Base-by-base conservation (phyloP, 2,888 invertebrate genomes). In the Loripinus fragilis region DNA sequence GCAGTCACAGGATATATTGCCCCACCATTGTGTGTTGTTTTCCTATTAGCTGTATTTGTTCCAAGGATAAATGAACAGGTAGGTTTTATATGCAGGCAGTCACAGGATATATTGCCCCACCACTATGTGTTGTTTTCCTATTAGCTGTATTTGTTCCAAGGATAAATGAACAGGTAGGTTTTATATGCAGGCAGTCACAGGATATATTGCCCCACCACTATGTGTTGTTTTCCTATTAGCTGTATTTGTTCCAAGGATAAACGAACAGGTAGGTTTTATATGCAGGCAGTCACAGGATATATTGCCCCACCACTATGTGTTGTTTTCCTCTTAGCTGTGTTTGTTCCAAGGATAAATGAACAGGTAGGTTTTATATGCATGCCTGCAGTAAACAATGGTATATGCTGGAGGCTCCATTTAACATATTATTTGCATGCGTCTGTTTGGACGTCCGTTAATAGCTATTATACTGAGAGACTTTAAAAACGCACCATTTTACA, bases 211-310 rank as follows among this genome's bases (percentile, higher is more conserved):
- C 7, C 88, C 90, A 8, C 91, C 92, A 7, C 85, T 91, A 10
- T 90, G 90, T 30, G 83, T 88, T 20, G 82, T 92, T 15, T 91
- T 91, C 71, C 74, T 90, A 2, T 69, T 90, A 20, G 89, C 89
- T 23, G 84, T 91, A 1, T 85, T 91, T 74, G 88, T 90, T 45
- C 89, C 86, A 12, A 80, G 90, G 15, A 83, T 89, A 45, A 91
- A 89, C 70, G 90, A 91, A 82, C 74, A 87, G 86, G 90, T 90
- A n/a, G n/a, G n/a, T n/a, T n/a, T n/a, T 91, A 91, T 71, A 90
- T 90, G 15, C 91, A 91, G 80, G 88, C 91, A 12, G 87, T 90
- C 17, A 90, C 89, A 3, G 91, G 91, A 8, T 91, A 91, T 78
- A 81, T 92, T 5, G 90, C 88, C 7, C 88, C 90, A 8, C 91